These are phyloP conservation scores for Neostethus bicornis DNA, from an alignment of 2,797 vertebrate species.

Conservation along the genomic window DNA sequence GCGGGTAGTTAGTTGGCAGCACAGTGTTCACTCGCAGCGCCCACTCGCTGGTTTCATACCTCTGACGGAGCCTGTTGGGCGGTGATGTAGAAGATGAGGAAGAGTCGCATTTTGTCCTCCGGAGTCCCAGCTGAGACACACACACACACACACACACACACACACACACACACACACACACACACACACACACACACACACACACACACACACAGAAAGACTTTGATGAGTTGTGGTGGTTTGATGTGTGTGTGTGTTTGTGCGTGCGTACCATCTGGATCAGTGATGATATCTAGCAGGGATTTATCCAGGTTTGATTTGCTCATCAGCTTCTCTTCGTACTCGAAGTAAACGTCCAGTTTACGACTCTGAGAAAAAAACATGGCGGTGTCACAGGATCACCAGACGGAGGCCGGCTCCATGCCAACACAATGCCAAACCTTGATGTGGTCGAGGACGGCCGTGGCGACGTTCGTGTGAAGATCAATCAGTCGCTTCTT, in stretches of 20 bases:
- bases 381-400: too few relatives aligned
- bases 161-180: conserved; percentile 38
- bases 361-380: conserved; percentile 85
- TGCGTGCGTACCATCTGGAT: conserved; percentile 87
- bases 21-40: too few relatives aligned
- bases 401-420: too few relatives aligned
- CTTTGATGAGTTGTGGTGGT: too few relatives aligned
- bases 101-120: conserved; percentile 97
- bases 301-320: conserved; percentile 96
- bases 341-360: conserved; percentile 97
- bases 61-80: conserved; percentile 90
- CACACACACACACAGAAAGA: too few relatives aligned
- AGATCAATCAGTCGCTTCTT: conserved; percentile 98
- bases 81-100: conserved; percentile 96
- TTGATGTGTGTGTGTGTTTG: conserved; percentile 25
- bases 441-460: conserved; percentile 98
- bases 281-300: conserved; percentile 95
- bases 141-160: conserved; percentile 41
- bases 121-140: conserved; percentile 88
- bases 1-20: too few relatives aligned
- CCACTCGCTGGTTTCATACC: conserved; percentile 78
- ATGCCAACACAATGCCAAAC: too few relatives aligned
- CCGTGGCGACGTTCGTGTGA: conserved; percentile 97
- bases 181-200: conserved; percentile 6
- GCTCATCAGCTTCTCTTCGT: conserved; percentile 98